Evolutionary conservation across 35 echinoderm and acorn worm species (phyloP).

Genomic region (Stichopus chloronotus): DNA sequence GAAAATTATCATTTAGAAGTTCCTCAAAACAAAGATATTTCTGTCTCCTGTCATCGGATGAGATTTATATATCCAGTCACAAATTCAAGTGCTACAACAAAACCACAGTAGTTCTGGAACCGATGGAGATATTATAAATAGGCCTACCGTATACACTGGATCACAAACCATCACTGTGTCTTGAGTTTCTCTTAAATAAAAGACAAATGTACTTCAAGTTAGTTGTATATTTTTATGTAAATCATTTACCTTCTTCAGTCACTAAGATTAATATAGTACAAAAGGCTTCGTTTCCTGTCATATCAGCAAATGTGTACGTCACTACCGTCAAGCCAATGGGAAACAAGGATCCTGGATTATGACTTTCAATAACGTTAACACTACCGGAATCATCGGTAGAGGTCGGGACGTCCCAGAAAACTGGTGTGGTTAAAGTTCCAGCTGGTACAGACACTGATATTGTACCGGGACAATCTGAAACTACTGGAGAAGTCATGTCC

Average conservation of each 20-base stretch:
- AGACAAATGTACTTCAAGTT: too few species aligned
- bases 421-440: not conserved
- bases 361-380: not conserved
- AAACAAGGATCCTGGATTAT: conserved; percentile 17
- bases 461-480: not conserved
- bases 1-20: too few species aligned
- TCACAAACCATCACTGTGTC: too few species aligned
- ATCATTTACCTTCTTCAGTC: conserved; percentile 4
- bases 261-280: not conserved
- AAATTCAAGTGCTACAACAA: too few species aligned
- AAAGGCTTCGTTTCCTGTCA: not conserved
- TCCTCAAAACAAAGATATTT: too few species aligned
- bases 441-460: conserved; percentile 19
- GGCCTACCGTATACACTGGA: too few species aligned
- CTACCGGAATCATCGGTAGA: conserved; percentile 8
- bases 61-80: too few species aligned
- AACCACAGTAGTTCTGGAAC: too few species aligned
- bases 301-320: conserved; percentile 49
- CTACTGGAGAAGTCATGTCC: not conserved
- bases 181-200: too few species aligned
- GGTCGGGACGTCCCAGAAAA: conserved; percentile 34
- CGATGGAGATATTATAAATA: too few species aligned
- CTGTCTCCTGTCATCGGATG: too few species aligned
- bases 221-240: too few species aligned
- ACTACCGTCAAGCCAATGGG: conserved; percentile 17